Evolutionary conservation across 2,797 vertebrate species (phyloP).

Genomic region (Eupleurogrammus muticus): DNA sequence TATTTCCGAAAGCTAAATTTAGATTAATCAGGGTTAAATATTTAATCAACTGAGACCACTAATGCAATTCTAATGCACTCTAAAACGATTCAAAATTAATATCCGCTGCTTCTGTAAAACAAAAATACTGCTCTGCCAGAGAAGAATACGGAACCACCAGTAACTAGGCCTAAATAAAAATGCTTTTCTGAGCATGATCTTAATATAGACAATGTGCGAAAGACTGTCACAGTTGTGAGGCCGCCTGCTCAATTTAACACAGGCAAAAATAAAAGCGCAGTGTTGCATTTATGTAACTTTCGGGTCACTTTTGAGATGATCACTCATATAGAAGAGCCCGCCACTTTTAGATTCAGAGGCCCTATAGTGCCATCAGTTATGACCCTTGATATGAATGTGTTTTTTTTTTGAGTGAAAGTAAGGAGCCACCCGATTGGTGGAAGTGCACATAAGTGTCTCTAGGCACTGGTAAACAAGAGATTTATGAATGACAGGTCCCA

Average conservation of each 20-base stretch:
- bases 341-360: conserved; percentile 32
- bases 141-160: conserved; percentile 80
- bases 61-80: conserved; percentile 25
- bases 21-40: no score
- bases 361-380: not conserved
- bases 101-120: conserved; percentile 66
- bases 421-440: conserved; percentile 52
- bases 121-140: conserved; percentile 67
- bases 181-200: conserved; percentile 82
- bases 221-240: conserved; percentile 82
- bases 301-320: conserved; percentile 52
- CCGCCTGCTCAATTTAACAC: conserved; percentile 80
- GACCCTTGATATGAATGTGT: conserved; percentile 29
- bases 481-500: conserved; percentile 83
- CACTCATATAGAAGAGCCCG: conserved; percentile 24
- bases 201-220: conserved; percentile 85
- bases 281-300: conserved; percentile 78
- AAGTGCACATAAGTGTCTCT: conserved; percentile 58
- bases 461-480: conserved; percentile 79
- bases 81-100: conserved; percentile 55
- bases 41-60: no score
- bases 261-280: conserved; percentile 78
- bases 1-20: no score
- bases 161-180: conserved; percentile 84
- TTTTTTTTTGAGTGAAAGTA: conserved; percentile 28